Evolutionary conservation across 2,113 vertebrate species (phyloP), one percentile per base, ranked within the genome.

Genomic region (Sprattus sprattus): DNA sequence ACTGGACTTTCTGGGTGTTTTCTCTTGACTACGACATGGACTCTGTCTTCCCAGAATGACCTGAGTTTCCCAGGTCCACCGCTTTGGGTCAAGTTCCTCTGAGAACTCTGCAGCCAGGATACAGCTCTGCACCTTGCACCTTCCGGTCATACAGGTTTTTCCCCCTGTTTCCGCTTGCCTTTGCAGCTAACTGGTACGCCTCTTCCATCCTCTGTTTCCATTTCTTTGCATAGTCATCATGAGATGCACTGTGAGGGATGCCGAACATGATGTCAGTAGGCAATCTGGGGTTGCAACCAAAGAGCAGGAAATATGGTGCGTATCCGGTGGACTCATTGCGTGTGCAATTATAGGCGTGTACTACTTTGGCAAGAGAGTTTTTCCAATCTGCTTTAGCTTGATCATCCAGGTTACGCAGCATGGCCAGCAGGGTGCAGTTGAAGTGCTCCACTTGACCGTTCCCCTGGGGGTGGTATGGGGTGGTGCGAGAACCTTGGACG

Each of bases 361-460:
- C 54, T 0, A 85, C 25, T 13, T 87, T 80, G 0, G 45, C 39
- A 0, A 84, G 86, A 2, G 45, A 49, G 0, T 20, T 54, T 45
- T 87, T 84, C 85, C 81, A 83, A 1, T 45, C 18, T 2, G 39
- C 9, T 39, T 88, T 88, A 6, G 50, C 44, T 9, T 64, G 25
- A 3, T 83, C 71, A 4, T 7, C 22, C 10, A 88, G 44, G 0
- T 18, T 85, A 7, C 81, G 9, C 0, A 49, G 25, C 81, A 83
- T 83, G 3, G 22, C n/a, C 22, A 87, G 6, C 3, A 85, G 11
- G 0, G 83, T 87, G 0, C 83, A 1, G 28, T 85, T 87, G 0
- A 87, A 57, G 10, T 64, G 0, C 6, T 87, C 83, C 20, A 45
- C 86, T 22, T 81, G 86, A 10, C 83, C 57, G 32, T 87, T 87